phyloP scores from a whole-genome alignment of 2,797 vertebrate species.

The Rhadinocentrus ornatus region DNA sequence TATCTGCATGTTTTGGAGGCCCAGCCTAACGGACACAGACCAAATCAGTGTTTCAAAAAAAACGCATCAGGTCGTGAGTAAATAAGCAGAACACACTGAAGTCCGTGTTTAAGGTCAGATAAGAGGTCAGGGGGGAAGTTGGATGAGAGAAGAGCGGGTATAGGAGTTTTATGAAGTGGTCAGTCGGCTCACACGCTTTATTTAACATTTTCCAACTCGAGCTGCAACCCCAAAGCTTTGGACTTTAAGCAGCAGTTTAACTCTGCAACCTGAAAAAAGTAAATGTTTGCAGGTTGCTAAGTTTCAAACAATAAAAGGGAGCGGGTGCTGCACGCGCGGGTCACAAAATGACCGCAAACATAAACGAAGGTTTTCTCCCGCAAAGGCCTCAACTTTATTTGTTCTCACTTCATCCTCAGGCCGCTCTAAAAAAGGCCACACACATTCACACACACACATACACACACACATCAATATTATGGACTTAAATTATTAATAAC shows the following conservation, averaged over 20 bases:
- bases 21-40: not conserved
- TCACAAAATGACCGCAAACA: not conserved
- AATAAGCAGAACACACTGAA: not conserved
- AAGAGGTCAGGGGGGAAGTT: not conserved
- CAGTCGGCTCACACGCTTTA: not conserved
- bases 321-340: not conserved
- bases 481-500: slow-evolving; percentile 17
- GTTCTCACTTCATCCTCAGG: slow-evolving; percentile 30
- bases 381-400: slow-evolving; percentile 17
- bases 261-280: not conserved
- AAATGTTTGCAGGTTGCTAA: not conserved
- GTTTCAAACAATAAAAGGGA: not conserved
- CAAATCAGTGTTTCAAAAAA: not conserved
- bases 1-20: not conserved
- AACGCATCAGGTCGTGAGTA: not conserved
- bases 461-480: not conserved
- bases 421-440: slow-evolving; percentile 47
- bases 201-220: not conserved
- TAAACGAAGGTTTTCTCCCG: not conserved
- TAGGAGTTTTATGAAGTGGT: not conserved
- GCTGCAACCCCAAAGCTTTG: not conserved
- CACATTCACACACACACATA: slow-evolving; percentile 1
- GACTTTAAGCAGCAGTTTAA: not conserved
- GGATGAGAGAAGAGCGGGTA: not conserved
- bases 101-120: slow-evolving; percentile 21